These are phyloP conservation scores for Amaurobius ferox DNA, from an alignment of 2,888 invertebrate species.

Conservation along the genomic window DNA sequence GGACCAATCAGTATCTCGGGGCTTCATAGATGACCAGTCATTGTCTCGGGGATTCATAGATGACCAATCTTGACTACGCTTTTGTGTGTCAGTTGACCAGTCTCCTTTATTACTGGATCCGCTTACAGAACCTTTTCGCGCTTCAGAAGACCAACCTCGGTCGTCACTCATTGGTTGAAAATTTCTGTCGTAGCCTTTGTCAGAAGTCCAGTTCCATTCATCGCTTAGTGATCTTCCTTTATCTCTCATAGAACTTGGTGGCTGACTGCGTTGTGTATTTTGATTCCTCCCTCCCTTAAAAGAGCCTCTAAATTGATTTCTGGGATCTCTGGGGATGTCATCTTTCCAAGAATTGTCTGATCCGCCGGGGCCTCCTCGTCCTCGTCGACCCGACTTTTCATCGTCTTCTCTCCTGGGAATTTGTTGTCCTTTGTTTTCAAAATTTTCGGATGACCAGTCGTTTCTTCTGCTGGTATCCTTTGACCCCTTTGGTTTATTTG, in stretches of 20 bases:
- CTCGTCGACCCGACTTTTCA: background rate
- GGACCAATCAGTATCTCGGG: too few species aligned
- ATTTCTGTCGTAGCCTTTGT: background rate
- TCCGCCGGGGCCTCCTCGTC: too few species aligned
- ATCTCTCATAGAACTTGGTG: background rate
- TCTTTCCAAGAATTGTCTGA: too few species aligned
- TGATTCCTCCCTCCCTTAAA: background rate
- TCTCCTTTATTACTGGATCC: background rate
- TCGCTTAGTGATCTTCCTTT: background rate
- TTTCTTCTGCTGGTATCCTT: background rate
- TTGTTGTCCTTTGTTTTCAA: too few species aligned
- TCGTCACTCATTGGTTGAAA: background rate
- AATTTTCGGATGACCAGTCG: conserved; percentile 4
- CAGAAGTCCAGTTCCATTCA: background rate
- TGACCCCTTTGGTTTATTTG: too few species aligned
- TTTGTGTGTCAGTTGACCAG: background rate
- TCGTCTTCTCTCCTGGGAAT: too few species aligned
- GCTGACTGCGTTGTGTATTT: background rate
- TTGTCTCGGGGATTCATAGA: background rate
- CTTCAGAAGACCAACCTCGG: too few species aligned
- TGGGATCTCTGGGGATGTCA: too few species aligned
- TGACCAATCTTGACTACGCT: background rate
- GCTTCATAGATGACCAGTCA: background rate
- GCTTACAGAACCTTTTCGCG: too few species aligned
- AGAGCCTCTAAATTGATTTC: too few species aligned